phyloP scores from a whole-genome alignment of 2,888 invertebrate species.

The Tridacna gigas region DNA sequence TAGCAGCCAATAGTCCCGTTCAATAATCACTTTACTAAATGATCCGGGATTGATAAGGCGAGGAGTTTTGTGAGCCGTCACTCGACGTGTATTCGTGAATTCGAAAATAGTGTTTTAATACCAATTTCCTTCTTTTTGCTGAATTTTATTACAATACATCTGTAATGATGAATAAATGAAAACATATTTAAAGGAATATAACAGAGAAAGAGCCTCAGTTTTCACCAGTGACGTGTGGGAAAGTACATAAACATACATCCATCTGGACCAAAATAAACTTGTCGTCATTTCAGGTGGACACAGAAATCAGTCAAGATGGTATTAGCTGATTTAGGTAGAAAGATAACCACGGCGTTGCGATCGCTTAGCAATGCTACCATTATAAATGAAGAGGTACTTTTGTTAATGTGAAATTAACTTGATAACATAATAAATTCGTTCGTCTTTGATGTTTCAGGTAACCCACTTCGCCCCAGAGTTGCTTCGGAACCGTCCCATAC shows the following conservation, averaged over 20 bases:
- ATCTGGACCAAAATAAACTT: conserved; percentile 10
- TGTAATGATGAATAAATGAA: too few species aligned
- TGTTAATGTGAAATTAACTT: too few species aligned
- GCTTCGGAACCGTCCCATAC: too few species aligned
- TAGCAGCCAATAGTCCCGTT: background rate
- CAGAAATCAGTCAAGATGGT: conserved; percentile 90
- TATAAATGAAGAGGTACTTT: conserved; percentile 96
- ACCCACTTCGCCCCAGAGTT: too few species aligned
- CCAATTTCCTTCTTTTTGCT: too few species aligned
- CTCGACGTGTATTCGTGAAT: too few species aligned
- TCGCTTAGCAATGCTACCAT: conserved; percentile 99
- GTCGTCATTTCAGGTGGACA: background rate
- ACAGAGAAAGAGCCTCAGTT: background rate
- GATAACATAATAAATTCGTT: too few species aligned
- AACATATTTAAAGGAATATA: background rate
- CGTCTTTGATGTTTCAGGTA: too few species aligned
- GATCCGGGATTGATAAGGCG: background rate
- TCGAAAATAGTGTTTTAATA: too few species aligned
- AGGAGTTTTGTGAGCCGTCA: background rate
- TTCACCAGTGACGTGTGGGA: background rate
- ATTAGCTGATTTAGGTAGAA: conserved; percentile 99
- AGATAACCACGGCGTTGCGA: conserved; percentile 98
- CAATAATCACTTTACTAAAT: background rate
- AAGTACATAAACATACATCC: background rate
- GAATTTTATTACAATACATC: too few species aligned